Base-by-base conservation (phyloP, 2,888 invertebrate genomes). In the Stomorhina lunata region DNA sequence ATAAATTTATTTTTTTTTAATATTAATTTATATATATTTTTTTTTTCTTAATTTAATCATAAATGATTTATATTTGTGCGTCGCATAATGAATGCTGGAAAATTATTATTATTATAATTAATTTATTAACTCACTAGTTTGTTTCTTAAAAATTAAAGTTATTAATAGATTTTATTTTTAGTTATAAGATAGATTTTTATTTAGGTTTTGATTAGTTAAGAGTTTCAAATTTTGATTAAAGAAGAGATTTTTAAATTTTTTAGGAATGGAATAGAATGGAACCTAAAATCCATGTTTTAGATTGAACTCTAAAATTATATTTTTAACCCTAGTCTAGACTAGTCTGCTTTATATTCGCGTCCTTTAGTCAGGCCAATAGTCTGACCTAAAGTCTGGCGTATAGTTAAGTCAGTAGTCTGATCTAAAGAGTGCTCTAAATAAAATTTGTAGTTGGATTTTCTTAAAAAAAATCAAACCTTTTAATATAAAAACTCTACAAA, bases 21-120 rank as follows among this genome's bases (percentile, higher is more conserved):
- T 12, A 40, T 15, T 45, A 27, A 43, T 12, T 78, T 45, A 17
- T 40, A 32, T 63, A 65, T 55, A 57, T 17, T 25, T 73, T 34
- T 20, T 27, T 34, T 50, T 57, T 57, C 15, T 50, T 65, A n/a
- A 66, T 68, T 45, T 57, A 45, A 80, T 37, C 27, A 78, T 72
- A 45, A 25, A 40, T 78, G 72, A 82, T 80, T 84, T 61, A 65
- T 65, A 83, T 85, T 90, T 89, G 89, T 89, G 89, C 89, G 90
- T 81, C 89, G 90, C 90, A 89, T 90, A 89, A 89, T 90, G 87
- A 88, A 89, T 89, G 89, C 89, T 89, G 81, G 83, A 85, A 85
- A 78, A 43, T 37, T 10, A 37, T 17, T 63, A n/a, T 37, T 50
- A n/a, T 57, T 32, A 15, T 20, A 22, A 40, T 17, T 59, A 34